Conservation (phyloP, 2,888 invertebrate genomes). For the Lottia scabra region DNA sequence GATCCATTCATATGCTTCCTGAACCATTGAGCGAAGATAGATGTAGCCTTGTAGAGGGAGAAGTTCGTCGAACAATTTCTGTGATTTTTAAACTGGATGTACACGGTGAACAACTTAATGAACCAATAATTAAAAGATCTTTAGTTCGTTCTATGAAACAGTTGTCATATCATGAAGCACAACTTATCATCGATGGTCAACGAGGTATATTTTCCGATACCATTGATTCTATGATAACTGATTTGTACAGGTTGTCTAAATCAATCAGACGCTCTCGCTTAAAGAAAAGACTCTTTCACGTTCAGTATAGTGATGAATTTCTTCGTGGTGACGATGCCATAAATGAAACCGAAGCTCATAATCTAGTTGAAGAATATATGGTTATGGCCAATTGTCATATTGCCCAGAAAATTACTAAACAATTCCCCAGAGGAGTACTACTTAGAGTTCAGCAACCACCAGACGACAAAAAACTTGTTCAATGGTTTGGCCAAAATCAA, state of each 20-base stretch:
- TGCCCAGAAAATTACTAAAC: constrained; percentile 20
- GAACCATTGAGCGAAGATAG: constrained; percentile 29
- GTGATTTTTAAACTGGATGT: constrained; percentile 28
- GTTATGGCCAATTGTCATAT: constrained; percentile 31
- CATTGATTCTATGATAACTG: background rate
- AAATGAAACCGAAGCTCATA: constrained; percentile 27
- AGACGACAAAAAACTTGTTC: constrained; percentile 12
- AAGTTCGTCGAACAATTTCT: constrained; percentile 32
- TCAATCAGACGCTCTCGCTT: constrained; percentile 27
- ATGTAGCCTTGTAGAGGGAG: constrained; percentile 32
- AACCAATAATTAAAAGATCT: constrained; percentile 10
- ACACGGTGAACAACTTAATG: constrained; percentile 5
- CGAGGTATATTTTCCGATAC: background rate
- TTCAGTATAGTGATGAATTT: background rate
- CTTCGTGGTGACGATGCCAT: constrained; percentile 4
- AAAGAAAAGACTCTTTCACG: constrained; percentile 13
- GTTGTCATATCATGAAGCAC: constrained; percentile 30
- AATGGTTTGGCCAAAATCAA: constrained; percentile 27
- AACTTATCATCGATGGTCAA: constrained; percentile 14
- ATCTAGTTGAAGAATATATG: constrained; percentile 41
- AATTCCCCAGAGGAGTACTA: constrained; percentile 21
- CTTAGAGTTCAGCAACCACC: constrained; percentile 35
- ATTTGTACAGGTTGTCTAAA: constrained; percentile 24
- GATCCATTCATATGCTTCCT: constrained; percentile 37
- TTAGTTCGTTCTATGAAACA: constrained; percentile 18